Evolutionary conservation across 2,888 invertebrate genomes (phyloP), one percentile per base, ranked within the genome.

Genomic region (Polymixis lichenea): DNA sequence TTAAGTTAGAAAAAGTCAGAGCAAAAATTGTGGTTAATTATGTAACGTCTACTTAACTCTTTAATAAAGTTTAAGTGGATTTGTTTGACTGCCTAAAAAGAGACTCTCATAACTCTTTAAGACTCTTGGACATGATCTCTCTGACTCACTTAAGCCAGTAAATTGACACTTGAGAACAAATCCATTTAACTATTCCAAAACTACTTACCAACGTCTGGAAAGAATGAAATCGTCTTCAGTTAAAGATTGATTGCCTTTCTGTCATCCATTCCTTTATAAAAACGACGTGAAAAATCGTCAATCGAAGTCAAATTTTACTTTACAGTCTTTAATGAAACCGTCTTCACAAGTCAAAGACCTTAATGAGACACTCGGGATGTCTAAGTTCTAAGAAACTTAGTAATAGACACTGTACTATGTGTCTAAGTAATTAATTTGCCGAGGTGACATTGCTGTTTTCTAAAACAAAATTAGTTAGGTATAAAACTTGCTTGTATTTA

Each of bases 361-460:
- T 62, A 77, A 82, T 38, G 64, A 79, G 71, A 62, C 85, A 49
- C 66, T 78, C 65, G 75, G 71, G 76, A 70, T 75, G 75, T 71
- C 77, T 68, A 75, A 82, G 53, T 82, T 82, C 49, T 61, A 74
- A 72, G 73, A 86, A 84, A 82, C 73, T 85, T 82, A 51, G 65
- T 78, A 75, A 78, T 71, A 77, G 67, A 82, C 60, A 75, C 38
- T 49, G 46, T 71, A 51, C 38, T 67, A 56, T 65, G 68, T 67
- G 64, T 74, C 66, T 61, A n/a, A 56, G 73, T 85, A 75, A 84
- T 86, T 86, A 86, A 84, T 85, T 82, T 77, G 53, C 49, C 25
- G 64, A 67, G 64, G 73, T 86, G 73, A 82, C 62, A 84, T 69
- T 69, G 65, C 73, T 73, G 55, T 86, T 67, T 75, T 75, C 72